A percentile compares a stretch with the other conserved stretches of the same genome.
These are phyloP conservation scores for Etheostoma perlongum DNA, from an alignment of 2,797 vertebrate genomes.

Conservation along the genomic window DNA sequence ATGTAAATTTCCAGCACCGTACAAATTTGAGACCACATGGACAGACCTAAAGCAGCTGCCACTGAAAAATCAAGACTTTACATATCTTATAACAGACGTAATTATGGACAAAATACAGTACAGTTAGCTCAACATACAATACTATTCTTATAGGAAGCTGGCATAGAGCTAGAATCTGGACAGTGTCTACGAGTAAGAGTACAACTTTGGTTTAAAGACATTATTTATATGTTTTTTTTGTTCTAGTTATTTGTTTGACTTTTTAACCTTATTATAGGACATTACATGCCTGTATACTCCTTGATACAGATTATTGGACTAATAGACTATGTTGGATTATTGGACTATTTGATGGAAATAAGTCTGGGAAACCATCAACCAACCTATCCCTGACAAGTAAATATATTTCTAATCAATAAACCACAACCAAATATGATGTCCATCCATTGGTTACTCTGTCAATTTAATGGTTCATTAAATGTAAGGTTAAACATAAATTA, in stretches of 20 bases:
- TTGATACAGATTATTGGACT: not conserved
- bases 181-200: not conserved
- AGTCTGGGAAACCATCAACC: not conserved
- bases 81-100: not conserved
- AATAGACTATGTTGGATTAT: no score
- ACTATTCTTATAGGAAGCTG: constrained; percentile 1
- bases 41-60: constrained; percentile 6
- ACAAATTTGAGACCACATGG: constrained; percentile 8
- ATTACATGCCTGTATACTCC: not conserved
- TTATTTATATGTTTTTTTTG: not conserved
- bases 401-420: not conserved
- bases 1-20: not conserved
- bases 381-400: not conserved
- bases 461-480: not conserved
- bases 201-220: no score
- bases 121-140: not conserved
- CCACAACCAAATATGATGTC: not conserved
- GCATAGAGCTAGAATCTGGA: not conserved
- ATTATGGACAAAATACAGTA: not conserved
- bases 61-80: constrained; percentile 11
- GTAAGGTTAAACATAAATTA: not conserved
- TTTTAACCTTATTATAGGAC: not conserved
- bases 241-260: no score
- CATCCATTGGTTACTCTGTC: not conserved
- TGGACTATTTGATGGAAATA: not conserved